Percentiles rank a stretch among this genome's conserved stretches.
Evolutionary conservation across 2,888 invertebrate genomes (phyloP).

Genomic region (Halictus ligatus): DNA sequence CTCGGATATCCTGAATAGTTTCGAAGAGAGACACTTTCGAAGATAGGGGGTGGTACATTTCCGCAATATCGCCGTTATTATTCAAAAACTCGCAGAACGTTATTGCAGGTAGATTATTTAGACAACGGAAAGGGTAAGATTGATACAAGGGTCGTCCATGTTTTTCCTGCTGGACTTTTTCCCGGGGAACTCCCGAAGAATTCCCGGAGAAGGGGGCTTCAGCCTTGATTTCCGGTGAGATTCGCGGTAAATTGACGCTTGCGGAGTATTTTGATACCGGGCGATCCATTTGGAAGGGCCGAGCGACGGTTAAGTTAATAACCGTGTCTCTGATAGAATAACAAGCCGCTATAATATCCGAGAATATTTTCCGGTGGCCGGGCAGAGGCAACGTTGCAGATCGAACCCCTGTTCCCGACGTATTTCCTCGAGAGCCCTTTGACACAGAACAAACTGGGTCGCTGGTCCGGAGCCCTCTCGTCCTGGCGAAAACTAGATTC

Average conservation of each 20-base stretch:
- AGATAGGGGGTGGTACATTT: not conserved
- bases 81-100: not conserved
- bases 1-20: not conserved
- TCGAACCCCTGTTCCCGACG: not conserved
- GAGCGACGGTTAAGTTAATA: constrained; percentile 3
- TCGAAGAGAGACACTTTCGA: not conserved
- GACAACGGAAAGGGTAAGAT: not conserved
- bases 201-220: not conserved
- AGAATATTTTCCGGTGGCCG: not conserved
- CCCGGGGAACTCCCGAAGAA: not conserved
- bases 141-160: no score
- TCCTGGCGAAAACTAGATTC: not conserved
- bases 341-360: not conserved
- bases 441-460: constrained; percentile 14
- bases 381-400: not conserved
- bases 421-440: constrained; percentile 23
- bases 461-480: constrained; percentile 7
- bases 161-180: no score
- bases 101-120: not conserved
- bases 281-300: not conserved
- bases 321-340: not conserved
- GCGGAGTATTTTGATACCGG: not conserved
- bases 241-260: not conserved
- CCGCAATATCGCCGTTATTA: not conserved
- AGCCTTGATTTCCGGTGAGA: not conserved